A percentile compares a stretch with the other conserved stretches of the same genome.
Conservation (phyloP, 2,113 vertebrate species). For the Pygoscelis antarcticus region DNA sequence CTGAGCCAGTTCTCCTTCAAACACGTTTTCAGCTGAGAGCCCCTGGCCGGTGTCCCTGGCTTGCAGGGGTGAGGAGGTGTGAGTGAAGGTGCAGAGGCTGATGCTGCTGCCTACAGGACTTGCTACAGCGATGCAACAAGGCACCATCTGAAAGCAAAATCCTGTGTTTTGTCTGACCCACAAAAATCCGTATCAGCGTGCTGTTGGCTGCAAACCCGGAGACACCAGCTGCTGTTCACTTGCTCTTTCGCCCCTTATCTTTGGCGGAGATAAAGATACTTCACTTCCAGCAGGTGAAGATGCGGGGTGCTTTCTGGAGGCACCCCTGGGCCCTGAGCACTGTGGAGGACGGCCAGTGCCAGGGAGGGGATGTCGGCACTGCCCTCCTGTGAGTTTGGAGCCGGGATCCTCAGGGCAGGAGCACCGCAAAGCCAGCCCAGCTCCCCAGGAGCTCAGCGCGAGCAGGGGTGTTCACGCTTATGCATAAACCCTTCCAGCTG, state of each 20-base stretch:
- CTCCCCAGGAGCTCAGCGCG: not conserved
- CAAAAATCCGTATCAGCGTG: no score
- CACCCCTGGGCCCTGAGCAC: not conserved
- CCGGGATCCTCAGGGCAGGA: fast-evolving
- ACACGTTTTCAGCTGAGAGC: no score
- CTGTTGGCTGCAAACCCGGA: not conserved
- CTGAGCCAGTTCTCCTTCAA: not conserved
- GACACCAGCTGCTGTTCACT: not conserved
- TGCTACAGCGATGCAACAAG: not conserved
- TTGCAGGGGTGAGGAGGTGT: not conserved
- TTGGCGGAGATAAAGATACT: no score
- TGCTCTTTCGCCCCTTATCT: not conserved
- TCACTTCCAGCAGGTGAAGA: no score
- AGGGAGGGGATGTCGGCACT: fast-evolving
- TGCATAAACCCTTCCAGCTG: fast-evolving
- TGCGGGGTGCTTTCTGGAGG: not conserved
- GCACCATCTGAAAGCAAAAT: not conserved
- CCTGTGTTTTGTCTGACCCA: not conserved
- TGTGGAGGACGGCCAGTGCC: fast-evolving
- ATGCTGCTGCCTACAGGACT: not conserved
- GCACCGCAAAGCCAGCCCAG: fast-evolving
- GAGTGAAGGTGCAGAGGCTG: not conserved
- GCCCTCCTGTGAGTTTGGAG: fast-evolving
- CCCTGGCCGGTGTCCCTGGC: no score
- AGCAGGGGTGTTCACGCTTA: not conserved